A percentile compares a stretch with the other conserved stretches of the same genome.
phyloP scores from a whole-genome alignment of 1,140 invertebrate genomes.

The Drosophila repleta region DNA sequence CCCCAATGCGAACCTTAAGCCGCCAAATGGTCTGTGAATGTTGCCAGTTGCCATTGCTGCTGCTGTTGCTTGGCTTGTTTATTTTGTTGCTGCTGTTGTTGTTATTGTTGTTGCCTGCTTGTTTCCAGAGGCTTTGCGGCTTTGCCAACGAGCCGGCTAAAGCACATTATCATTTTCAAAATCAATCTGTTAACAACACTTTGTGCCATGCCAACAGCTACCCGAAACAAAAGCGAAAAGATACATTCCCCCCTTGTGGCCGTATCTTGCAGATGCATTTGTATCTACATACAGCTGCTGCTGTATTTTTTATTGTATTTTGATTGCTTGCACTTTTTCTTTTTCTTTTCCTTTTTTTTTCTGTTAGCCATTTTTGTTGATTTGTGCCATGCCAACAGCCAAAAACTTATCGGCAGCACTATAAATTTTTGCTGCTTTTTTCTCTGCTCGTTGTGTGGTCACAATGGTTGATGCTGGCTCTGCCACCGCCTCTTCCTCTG shows the following conservation, averaged over 20 bases:
- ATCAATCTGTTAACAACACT: conserved; percentile 81
- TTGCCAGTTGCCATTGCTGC: conserved; percentile 54
- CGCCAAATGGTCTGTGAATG: conserved; percentile 65
- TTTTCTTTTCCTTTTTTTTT: conserved; percentile 47
- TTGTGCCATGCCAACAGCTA: conserved; percentile 33
- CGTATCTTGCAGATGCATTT: conserved; percentile 37
- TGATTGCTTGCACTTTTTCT: conserved; percentile 37
- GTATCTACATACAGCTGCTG: conserved; percentile 13
- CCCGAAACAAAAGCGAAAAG: no score
- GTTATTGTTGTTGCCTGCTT: conserved; percentile 26
- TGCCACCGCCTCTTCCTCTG: no score
- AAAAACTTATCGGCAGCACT: conserved; percentile 61
- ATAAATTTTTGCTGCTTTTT: conserved; percentile 56
- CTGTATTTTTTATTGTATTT: conserved; percentile 44
- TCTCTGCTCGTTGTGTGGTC: conserved; percentile 17
- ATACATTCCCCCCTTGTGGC: conserved; percentile 1
- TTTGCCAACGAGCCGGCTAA: conserved; percentile 55
- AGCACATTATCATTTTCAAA: conserved; percentile 76
- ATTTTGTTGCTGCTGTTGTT: conserved; percentile 12
- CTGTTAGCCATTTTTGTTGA: conserved; percentile 48
- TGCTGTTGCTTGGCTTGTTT: conserved; percentile 5
- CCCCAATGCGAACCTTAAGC: conserved; percentile 77
- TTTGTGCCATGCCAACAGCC: conserved; percentile 63
- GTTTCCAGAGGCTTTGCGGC: conserved; percentile 66
- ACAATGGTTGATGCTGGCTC: neutral